A percentile compares a stretch with the other conserved stretches of the same genome.
Conservation (phyloP, 2,113 vertebrate species). For the Halichoeres trimaculatus region DNA sequence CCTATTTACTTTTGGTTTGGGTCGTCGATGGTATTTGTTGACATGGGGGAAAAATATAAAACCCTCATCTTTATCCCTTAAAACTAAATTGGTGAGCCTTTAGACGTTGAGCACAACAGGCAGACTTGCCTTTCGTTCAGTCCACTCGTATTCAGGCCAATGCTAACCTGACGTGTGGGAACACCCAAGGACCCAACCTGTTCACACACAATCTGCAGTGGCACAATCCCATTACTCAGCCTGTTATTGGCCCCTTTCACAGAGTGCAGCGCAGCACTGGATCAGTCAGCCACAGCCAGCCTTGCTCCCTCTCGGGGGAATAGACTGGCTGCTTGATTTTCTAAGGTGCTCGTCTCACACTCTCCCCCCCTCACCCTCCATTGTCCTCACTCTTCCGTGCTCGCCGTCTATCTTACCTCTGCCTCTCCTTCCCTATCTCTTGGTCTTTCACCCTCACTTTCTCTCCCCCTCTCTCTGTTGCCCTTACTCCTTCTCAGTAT, state of each 20-base stretch:
- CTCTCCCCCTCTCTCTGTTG: conserved; percentile 32
- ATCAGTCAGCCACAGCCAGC: conserved; percentile 73
- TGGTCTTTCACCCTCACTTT: conserved; percentile 9
- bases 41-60: conserved; percentile 18
- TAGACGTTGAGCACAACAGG: conserved; percentile 42
- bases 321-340: conserved; percentile 73
- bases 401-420: conserved; percentile 31
- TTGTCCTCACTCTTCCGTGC: conserved; percentile 49
- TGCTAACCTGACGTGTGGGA: conserved; percentile 65
- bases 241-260: conserved; percentile 78
- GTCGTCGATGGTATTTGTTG: conserved; percentile 10
- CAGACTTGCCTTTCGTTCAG: conserved; percentile 25
- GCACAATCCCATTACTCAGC: conserved; percentile 81
- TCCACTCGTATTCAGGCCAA: conserved; percentile 51
- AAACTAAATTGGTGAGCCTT: conserved; percentile 15
- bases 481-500: conserved; percentile 38
- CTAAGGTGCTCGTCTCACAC: conserved; percentile 67
- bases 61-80: neutral
- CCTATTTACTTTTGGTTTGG: conserved; percentile 4
- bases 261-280: conserved; percentile 70
- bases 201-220: conserved; percentile 75
- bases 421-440: conserved; percentile 24
- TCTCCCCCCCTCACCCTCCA: conserved; percentile 52
- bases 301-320: conserved; percentile 68
- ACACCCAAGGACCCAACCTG: conserved; percentile 78